Conservation (phyloP, 2,113 vertebrate genomes). For the Naja naja region DNA sequence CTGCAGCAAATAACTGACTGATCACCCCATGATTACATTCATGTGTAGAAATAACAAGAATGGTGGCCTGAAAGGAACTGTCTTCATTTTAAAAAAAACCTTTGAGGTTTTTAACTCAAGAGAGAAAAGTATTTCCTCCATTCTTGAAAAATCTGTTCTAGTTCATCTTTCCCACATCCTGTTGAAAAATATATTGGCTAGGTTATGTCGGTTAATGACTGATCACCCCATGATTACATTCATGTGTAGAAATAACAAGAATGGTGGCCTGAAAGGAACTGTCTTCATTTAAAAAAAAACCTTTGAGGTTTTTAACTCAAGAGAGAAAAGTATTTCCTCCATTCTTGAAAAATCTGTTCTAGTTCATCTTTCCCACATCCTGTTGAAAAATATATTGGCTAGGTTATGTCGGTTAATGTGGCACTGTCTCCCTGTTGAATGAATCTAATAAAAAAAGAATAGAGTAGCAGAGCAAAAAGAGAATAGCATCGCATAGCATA, state of each 20-base stretch:
- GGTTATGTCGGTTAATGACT: not conserved
- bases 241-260: not conserved
- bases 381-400: constrained; percentile 43
- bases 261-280: not conserved
- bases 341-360: constrained; percentile 28
- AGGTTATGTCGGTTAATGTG: not conserved
- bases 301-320: not conserved
- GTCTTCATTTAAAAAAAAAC: not conserved
- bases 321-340: not conserved
- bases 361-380: constrained; percentile 61
- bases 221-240: not conserved
- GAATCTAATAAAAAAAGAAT: not conserved
- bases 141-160: constrained; percentile 30
- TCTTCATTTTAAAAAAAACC: not conserved
- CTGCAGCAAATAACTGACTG: not conserved
- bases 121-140: not conserved
- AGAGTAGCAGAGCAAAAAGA: too few relatives aligned
- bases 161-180: constrained; percentile 62
- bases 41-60: not conserved
- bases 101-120: not conserved
- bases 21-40: not conserved
- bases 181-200: constrained; percentile 37
- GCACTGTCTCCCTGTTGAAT: not conserved
- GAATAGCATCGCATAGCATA: too few relatives aligned
- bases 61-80: not conserved